Conservation (phyloP, 1,140 invertebrate genomes). For the Pseudachorutes palmiensis region DNA sequence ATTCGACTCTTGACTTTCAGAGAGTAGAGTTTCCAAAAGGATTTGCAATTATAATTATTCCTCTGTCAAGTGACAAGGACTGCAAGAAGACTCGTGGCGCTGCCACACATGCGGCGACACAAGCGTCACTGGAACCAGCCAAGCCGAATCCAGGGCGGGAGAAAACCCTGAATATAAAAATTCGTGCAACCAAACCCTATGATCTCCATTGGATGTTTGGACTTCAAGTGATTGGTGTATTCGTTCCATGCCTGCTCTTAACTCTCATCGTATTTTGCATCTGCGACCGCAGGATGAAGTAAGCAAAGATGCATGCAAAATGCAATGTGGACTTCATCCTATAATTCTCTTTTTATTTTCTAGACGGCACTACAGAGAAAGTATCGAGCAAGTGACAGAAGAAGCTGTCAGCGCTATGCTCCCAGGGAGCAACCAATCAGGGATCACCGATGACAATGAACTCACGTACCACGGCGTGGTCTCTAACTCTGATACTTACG, state of each 20-base stretch:
- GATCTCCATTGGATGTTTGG: conserved; percentile 8
- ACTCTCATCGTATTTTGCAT: conserved; percentile 11
- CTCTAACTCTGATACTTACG: not conserved
- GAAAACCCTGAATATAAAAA: not conserved
- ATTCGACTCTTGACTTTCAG: conserved; percentile 5
- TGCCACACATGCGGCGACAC: not conserved
- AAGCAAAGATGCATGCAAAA: not conserved
- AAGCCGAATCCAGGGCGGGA: not conserved
- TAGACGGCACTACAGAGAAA: not conserved
- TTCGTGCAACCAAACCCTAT: not conserved
- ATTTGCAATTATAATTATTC: conserved; percentile 9
- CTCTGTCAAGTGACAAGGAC: not conserved
- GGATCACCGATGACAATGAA: not conserved
- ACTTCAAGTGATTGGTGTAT: not conserved
- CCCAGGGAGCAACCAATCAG: not conserved
- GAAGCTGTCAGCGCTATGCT: conserved; percentile 5
- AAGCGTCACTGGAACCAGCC: not conserved
- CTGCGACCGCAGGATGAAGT: conserved; percentile 9
- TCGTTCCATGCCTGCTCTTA: conserved; percentile 6
- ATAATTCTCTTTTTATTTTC: not conserved
- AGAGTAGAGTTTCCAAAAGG: conserved; percentile 9
- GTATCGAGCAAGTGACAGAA: not conserved
- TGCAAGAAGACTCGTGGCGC: not conserved
- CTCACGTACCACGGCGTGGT: conserved; percentile 1
- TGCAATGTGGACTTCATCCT: not conserved